Base-by-base conservation (phyloP, 2,113 vertebrate genomes). In the Lepus americanus region DNA sequence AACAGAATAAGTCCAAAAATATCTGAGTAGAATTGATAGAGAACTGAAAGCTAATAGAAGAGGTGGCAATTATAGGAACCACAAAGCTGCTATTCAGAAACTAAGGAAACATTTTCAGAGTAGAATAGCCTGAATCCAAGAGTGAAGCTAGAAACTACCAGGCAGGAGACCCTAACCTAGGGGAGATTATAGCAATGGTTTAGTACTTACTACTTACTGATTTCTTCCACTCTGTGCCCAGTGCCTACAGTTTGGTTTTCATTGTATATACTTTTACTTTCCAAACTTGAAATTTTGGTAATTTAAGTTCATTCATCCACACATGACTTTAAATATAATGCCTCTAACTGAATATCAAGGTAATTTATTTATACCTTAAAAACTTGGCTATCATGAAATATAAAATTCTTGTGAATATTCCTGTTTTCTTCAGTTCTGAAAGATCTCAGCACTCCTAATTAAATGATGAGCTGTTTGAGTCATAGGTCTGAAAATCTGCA, bases 211-310 rank as follows among this genome's bases (percentile, higher is more conserved):
- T 61, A 85, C 25, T 53, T 23, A 69, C 19, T 14, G 33, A 17
- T 82, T 80, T 92, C 69, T 87, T 81, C 69, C 27, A 74, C 49
- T 77, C 81, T 51, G 51, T 87, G 44, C 36, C 23, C 19, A 83
- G 51, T 11, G 19, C 5, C 61, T 70, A 14, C 6, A 39, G 5
- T 80, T 90, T 74, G 20, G 11, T 61, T 82, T 80, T 31, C 31
- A 70, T 27, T 72, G 63, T 17, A 22, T 16, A 44, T 44, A 29
- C 4, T 12, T 80, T 59, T 59, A 17, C 86, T 69, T 94, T 39
- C 66, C 36, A 78, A 78, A 59, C 53, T 78, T 51, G 25, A 23
- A 39, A n/a, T 69, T 27, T 31, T 69, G 17, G 64, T n/a, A 85
- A n/a, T 72, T 78, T 23, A 17, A 51, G 8, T 61, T 36, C 31